A percentile compares a stretch with the other conserved stretches of the same genome.
phyloP scores from a whole-genome alignment of 2,113 vertebrate genomes.

The Tragelaphus imberbis region DNA sequence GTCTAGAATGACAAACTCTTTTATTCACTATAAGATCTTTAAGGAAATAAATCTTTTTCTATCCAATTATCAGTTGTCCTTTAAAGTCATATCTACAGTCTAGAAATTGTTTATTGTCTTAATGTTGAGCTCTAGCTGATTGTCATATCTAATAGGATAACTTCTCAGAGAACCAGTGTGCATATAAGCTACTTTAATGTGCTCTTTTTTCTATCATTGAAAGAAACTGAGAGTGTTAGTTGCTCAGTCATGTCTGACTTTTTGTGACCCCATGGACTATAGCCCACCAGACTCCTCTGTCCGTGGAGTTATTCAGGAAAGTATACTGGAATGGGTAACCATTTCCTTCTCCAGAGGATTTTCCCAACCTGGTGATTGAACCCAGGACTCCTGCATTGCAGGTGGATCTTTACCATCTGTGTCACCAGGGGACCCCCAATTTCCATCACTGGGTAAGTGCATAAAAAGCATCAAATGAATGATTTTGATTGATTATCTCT shows the following conservation, averaged over 20 bases:
- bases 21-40: neutral
- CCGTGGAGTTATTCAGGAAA: neutral
- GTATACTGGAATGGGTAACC: neutral
- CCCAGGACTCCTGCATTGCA: neutral
- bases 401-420: neutral
- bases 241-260: neutral
- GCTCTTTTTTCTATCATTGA: neutral
- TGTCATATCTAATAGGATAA: neutral
- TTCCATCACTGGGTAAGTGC: neutral
- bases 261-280: neutral
- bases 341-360: neutral
- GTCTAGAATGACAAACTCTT: neutral
- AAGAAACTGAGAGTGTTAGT: neutral
- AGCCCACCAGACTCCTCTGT: neutral
- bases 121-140: neutral
- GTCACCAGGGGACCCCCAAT: neutral
- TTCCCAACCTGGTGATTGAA: neutral
- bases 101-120: neutral
- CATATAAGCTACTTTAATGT: neutral
- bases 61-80: neutral
- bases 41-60: neutral
- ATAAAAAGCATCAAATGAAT: neutral
- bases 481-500: neutral
- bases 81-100: neutral
- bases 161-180: neutral